phyloP scores from a whole-genome alignment of 2,797 vertebrate species.

The Avahi laniger region DNA sequence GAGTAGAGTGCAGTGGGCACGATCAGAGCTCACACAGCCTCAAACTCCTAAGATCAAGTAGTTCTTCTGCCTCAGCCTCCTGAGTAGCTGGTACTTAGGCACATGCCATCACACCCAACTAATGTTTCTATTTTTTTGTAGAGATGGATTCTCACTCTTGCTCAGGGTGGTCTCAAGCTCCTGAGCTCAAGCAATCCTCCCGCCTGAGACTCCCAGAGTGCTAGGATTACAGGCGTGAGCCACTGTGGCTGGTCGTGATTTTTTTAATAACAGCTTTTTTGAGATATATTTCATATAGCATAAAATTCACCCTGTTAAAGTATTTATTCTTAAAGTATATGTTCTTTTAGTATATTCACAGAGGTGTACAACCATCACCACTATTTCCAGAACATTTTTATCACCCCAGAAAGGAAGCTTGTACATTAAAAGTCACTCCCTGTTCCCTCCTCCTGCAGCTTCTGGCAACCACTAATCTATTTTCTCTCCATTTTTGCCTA shows the following conservation, averaged over 20 bases:
- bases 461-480: neutral
- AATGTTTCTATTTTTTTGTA: neutral
- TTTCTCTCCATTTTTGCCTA: slow-evolving; percentile 1
- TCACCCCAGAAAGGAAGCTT: neutral
- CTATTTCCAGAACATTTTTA: slow-evolving; percentile 14
- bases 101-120: neutral
- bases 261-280: neutral
- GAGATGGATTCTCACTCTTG: neutral
- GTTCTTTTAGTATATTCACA: slow-evolving; percentile 5
- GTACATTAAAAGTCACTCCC: neutral
- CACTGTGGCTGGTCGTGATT: neutral
- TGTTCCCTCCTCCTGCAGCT: neutral
- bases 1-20: neutral
- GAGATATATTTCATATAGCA: slow-evolving; percentile 1
- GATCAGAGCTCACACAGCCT: neutral
- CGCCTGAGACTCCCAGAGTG: neutral
- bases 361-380: neutral
- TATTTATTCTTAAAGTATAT: neutral
- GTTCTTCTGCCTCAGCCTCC: neutral
- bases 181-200: no score
- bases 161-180: neutral
- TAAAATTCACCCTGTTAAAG: slow-evolving; percentile 15
- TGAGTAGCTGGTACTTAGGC: neutral
- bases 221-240: neutral
- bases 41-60: neutral